Conservation (phyloP, 2,888 invertebrate species). For the Heliconius aoede region DNA sequence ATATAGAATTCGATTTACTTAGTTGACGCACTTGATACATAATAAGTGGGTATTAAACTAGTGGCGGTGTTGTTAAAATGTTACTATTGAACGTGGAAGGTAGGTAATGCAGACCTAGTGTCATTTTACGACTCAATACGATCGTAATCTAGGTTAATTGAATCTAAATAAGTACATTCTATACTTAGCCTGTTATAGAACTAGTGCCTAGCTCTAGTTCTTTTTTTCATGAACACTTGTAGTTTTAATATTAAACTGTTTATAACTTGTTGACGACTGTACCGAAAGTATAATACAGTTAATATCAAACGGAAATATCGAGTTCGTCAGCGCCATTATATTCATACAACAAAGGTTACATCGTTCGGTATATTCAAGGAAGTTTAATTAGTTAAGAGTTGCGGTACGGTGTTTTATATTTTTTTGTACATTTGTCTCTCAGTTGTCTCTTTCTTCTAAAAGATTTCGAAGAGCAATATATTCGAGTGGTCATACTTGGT, state of each 20-base stretch:
- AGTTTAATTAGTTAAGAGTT: conserved; percentile 51
- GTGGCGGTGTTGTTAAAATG: conserved; percentile 42
- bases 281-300: conserved; percentile 64
- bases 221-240: conserved; percentile 34
- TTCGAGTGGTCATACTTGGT: conserved; percentile 32
- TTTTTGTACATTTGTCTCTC: background rate
- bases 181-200: conserved; percentile 50
- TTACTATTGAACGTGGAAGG: conserved; percentile 46
- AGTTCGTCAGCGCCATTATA: conserved; percentile 70
- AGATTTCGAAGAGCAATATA: background rate
- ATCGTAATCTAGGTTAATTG: conserved; percentile 53
- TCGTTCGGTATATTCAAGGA: conserved; percentile 58
- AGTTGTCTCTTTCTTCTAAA: background rate
- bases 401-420: background rate
- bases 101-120: conserved; percentile 44
- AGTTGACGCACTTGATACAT: conserved; percentile 21
- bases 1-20: background rate
- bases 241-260: background rate
- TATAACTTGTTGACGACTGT: conserved; percentile 57
- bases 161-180: conserved; percentile 51
- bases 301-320: conserved; percentile 77
- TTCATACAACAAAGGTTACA: conserved; percentile 70
- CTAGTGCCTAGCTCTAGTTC: conserved; percentile 45
- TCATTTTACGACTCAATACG: conserved; percentile 50
- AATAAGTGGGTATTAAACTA: conserved; percentile 18